Percentiles rank a stretch among this genome's conserved stretches.
These are phyloP conservation scores for Tiaroga cobitis DNA, from an alignment of 2,797 vertebrate genomes.

Conservation along the genomic window DNA sequence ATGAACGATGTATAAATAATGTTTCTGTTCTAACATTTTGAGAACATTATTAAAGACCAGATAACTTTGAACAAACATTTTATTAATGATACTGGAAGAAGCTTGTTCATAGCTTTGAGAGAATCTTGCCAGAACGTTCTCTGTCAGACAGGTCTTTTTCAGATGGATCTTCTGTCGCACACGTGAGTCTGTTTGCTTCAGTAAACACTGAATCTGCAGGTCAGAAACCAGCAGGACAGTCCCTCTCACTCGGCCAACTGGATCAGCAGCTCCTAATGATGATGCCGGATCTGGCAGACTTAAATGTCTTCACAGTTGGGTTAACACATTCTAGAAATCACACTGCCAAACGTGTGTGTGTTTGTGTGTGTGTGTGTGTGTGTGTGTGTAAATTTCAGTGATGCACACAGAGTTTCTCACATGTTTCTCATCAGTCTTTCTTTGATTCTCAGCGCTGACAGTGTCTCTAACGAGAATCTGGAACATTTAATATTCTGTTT, in stretches of 20 bases:
- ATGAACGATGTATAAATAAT: no score
- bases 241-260: background rate
- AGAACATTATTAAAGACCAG: no score
- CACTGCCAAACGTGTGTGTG: constrained; percentile 2
- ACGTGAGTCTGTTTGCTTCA: background rate
- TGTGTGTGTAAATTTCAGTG: background rate
- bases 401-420: background rate
- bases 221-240: constrained; percentile 1
- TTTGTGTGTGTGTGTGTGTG: background rate
- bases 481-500: constrained; percentile 51
- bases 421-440: background rate
- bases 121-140: no score
- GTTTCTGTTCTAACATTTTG: no score
- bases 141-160: background rate
- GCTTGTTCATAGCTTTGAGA: no score
- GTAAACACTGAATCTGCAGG: constrained; percentile 25
- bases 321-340: constrained; percentile 20
- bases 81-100: no score
- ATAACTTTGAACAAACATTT: no score
- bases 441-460: constrained; percentile 58
- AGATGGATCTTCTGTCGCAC: background rate
- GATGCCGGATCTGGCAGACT: background rate
- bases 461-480: constrained; percentile 31
- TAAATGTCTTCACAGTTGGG: constrained; percentile 21
- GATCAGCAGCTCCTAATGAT: background rate